Evolutionary conservation across 2,113 vertebrate species (phyloP).

Genomic region (Phoenicopterus ruber): DNA sequence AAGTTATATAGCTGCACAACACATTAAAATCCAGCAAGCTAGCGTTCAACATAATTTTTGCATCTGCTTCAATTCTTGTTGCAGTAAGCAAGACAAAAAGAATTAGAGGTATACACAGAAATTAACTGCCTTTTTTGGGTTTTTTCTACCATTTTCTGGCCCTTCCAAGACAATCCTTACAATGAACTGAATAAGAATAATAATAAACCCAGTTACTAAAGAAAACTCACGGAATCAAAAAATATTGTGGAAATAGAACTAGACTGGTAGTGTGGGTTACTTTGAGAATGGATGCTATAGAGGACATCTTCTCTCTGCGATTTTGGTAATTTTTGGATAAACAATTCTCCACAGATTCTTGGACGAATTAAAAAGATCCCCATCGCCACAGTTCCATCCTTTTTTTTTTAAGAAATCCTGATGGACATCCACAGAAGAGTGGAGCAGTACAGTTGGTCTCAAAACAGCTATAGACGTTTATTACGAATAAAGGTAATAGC

Average conservation of each 20-base stretch:
- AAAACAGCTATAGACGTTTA: not conserved
- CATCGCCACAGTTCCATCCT: accelerated
- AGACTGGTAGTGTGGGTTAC: not conserved
- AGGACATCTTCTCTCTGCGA: not conserved
- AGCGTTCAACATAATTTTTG: not conserved
- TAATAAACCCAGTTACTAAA: not conserved
- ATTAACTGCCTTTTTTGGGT: not conserved
- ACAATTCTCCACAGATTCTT: not conserved
- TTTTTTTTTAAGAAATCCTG: not conserved
- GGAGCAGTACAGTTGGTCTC: not conserved
- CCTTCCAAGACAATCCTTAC: not conserved
- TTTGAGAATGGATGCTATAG: not conserved
- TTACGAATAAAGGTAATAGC: not conserved
- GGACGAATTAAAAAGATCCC: not conserved
- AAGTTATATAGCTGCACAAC: not conserved
- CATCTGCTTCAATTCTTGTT: not conserved
- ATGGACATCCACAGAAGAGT: not conserved
- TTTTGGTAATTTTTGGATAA: not conserved
- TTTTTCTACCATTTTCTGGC: not conserved
- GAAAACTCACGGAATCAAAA: not conserved
- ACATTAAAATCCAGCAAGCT: not conserved
- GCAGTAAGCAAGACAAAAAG: not conserved
- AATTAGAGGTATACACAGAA: not conserved
- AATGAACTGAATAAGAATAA: not conserved
- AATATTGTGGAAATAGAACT: not conserved